Conservation (phyloP, 2,113 vertebrate genomes). For the Pungitius pungitius region DNA sequence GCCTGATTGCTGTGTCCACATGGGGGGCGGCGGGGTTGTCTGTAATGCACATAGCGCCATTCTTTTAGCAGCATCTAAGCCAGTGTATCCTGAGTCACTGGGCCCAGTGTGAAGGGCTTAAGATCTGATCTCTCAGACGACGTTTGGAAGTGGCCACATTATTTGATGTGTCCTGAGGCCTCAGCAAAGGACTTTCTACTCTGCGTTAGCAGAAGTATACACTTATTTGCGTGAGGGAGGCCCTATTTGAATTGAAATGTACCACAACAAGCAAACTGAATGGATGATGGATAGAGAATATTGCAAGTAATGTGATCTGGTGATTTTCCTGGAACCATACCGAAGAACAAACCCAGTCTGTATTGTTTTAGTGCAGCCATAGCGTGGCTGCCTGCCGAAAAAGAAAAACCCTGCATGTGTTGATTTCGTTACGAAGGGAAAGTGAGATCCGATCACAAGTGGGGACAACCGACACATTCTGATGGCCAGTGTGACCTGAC, state of each 20-base stretch:
- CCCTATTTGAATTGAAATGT: background rate
- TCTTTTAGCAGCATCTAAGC: background rate
- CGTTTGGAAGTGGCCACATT: too few species aligned
- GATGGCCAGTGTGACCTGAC: background rate
- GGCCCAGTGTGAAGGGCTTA: background rate
- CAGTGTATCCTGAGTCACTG: background rate
- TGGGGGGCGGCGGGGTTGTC: background rate
- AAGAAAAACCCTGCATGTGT: background rate
- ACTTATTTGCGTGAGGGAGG: background rate
- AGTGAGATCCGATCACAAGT: background rate
- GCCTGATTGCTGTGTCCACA: background rate
- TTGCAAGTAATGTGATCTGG: background rate
- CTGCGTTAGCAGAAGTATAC: background rate
- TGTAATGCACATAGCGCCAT: background rate
- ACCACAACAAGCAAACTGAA: background rate
- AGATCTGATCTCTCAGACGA: too few species aligned
- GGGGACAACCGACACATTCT: background rate
- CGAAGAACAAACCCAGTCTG: background rate
- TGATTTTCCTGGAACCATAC: background rate
- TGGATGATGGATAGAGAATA: background rate
- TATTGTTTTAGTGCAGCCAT: background rate
- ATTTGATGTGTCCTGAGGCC: background rate
- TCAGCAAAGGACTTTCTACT: background rate
- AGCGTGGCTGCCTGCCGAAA: background rate
- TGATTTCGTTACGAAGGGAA: background rate